A percentile compares a stretch with the other conserved stretches of the same genome.
phyloP scores from a whole-genome alignment of 2,888 invertebrate genomes.

The Parascotia fuliginaria region DNA sequence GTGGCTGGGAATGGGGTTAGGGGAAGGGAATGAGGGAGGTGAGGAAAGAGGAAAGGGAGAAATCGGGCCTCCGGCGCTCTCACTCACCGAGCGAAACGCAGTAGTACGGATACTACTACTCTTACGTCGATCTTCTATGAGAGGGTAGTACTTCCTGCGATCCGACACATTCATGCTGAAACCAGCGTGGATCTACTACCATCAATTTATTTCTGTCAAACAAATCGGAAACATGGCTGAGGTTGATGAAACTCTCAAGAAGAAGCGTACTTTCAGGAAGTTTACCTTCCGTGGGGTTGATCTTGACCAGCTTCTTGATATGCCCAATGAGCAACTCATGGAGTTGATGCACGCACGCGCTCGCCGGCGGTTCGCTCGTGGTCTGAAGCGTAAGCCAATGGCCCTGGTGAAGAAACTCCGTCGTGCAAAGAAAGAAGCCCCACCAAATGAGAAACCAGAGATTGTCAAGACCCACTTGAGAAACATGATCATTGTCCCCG shows the following conservation, averaged over 20 bases:
- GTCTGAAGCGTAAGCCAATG: conserved; percentile 97
- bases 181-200: too few relatives aligned
- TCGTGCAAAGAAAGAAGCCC: conserved; percentile 97
- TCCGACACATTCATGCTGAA: too few relatives aligned
- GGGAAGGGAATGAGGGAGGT: too few relatives aligned
- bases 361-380: conserved; percentile 96
- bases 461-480: conserved; percentile 99
- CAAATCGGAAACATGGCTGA: conserved; percentile 87
- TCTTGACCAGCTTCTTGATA: conserved; percentile 99
- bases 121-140: too few relatives aligned
- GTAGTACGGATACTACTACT: too few relatives aligned
- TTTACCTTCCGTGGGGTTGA: conserved; percentile 99
- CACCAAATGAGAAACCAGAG: conserved; percentile 98
- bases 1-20: too few relatives aligned
- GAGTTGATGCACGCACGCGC: conserved; percentile 98
- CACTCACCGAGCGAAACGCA: too few relatives aligned
- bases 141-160: too few relatives aligned
- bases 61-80: too few relatives aligned
- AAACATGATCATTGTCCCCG: conserved; percentile 99
- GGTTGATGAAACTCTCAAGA: conserved; percentile 95
- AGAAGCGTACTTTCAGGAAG: conserved; percentile 99
- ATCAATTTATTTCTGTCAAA: conserved; percentile 84
- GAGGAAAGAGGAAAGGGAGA: too few relatives aligned
- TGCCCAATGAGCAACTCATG: conserved; percentile 98
- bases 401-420: conserved; percentile 98